Percentiles rank a stretch among this genome's conserved stretches.
Evolutionary conservation across 2,888 invertebrate species (phyloP).

Genomic region (Danaus chrysippus): DNA sequence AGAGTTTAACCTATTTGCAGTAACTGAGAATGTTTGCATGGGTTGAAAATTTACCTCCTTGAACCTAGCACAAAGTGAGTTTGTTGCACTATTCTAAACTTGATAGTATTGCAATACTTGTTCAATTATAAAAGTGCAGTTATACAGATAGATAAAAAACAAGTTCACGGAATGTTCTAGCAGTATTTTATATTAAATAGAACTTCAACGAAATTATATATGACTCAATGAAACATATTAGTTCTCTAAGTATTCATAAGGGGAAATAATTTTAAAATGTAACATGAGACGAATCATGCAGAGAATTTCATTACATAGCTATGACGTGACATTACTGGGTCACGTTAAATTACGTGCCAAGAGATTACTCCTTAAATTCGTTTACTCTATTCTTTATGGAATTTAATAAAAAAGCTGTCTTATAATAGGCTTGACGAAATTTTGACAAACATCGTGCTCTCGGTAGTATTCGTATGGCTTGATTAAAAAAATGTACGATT

Average conservation of each 20-base stretch:
- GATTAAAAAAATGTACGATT: not conserved
- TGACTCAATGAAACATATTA: not conserved
- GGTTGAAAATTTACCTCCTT: too few relatives aligned
- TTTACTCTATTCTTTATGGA: not conserved
- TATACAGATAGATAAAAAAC: too few relatives aligned
- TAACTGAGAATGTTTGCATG: too few relatives aligned
- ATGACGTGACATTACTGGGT: conserved; percentile 6
- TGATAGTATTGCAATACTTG: too few relatives aligned
- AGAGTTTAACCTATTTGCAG: too few relatives aligned
- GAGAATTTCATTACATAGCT: conserved; percentile 6
- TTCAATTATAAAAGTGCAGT: too few relatives aligned
- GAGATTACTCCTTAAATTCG: conserved; percentile 5
- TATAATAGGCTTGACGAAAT: not conserved
- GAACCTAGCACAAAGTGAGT: too few relatives aligned
- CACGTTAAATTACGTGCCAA: conserved; percentile 3
- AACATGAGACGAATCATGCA: not conserved
- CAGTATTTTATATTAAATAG: not conserved
- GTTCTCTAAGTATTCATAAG: not conserved
- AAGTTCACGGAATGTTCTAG: not conserved
- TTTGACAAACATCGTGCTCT: not conserved
- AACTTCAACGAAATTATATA: not conserved
- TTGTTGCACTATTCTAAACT: too few relatives aligned
- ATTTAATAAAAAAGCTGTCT: not conserved
- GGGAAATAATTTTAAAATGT: conserved; percentile 1
- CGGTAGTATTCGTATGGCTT: not conserved